Conservation (phyloP, 2,888 invertebrate species). For the Agrenia bidenticulata region DNA sequence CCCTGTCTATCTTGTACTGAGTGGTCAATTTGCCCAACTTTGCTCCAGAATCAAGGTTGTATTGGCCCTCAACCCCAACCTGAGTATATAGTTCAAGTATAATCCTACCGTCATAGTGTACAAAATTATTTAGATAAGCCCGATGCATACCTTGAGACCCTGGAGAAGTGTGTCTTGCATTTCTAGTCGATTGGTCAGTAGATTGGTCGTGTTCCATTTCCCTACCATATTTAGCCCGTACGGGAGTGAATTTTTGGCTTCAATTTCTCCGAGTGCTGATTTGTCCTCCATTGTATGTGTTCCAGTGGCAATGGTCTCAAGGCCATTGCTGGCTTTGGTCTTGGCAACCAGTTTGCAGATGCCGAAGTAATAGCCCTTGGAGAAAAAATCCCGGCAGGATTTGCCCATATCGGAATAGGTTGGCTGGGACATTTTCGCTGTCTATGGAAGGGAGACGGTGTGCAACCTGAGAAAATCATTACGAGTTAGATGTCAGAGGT, state of each 20-base stretch:
- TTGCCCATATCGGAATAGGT: slow-evolving; percentile 32
- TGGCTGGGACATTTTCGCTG: slow-evolving; percentile 23
- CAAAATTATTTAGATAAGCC: slow-evolving; percentile 1
- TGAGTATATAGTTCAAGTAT: background rate
- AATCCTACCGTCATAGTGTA: background rate
- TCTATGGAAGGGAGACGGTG: no score
- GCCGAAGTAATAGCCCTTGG: slow-evolving; percentile 29
- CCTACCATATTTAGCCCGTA: slow-evolving; percentile 16
- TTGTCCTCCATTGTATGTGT: slow-evolving; percentile 27
- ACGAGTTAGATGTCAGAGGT: no score
- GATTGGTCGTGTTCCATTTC: slow-evolving; percentile 30
- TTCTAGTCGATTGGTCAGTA: slow-evolving; percentile 18
- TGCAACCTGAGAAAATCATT: no score
- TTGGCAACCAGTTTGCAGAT: slow-evolving; percentile 22
- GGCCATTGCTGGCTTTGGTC: slow-evolving; percentile 14
- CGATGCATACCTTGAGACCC: slow-evolving; percentile 20
- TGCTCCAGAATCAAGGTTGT: slow-evolving; percentile 17
- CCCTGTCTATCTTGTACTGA: slow-evolving; percentile 15
- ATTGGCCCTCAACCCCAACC: slow-evolving; percentile 17
- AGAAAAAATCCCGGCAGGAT: slow-evolving; percentile 31
- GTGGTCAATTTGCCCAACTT: slow-evolving; percentile 15
- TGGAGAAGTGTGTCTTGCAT: slow-evolving; percentile 12
- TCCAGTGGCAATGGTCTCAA: slow-evolving; percentile 19
- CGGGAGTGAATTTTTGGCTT: slow-evolving; percentile 19
- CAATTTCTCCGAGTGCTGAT: slow-evolving; percentile 27